Base-by-base conservation (phyloP, 2,113 vertebrate species). In the Scomber colias region DNA sequence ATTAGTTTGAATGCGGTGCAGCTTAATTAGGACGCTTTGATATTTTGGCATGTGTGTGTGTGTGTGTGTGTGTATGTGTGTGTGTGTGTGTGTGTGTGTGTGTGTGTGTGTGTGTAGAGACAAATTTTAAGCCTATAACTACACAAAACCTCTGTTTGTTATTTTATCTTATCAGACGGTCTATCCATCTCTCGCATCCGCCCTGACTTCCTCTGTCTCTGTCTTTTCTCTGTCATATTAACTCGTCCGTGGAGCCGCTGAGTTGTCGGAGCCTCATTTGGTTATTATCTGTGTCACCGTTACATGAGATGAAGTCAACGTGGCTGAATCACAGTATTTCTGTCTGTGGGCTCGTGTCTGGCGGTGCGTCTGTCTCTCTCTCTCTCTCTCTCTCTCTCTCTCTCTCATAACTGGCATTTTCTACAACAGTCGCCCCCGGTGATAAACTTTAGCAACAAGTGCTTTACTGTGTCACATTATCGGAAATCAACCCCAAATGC, bases 11-110 rank as follows among this genome's bases (percentile, higher is more conserved):
- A 91, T 89, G 72, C 48, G 24, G 73, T 64, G 86, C 86, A 27
- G 87, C 86, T 88, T 93, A 93, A 95, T 95, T 93, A 85, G 87
- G 67, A 61, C 75, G 86, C 86, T 89, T 90, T 93, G 88, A 90
- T 91, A 87, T 92, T 84, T 88, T 59, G 64, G 56, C 73, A 73
- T 60, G 84, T 77, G 69, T n/a, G 17, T 65, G 74, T 71, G 84
- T 75, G 80, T 83, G 46, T 27, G 2, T 27, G 24, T 27, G 24
- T 27, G 24, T 27, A 2, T 27, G 24, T 27, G 24, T 27, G 24
- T 27, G 24, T 27, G 24, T 27, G 24, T 27, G 24, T 27, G 24
- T 27, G 24, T 27, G 24, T 27, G 24, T 27, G 24, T 27, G 24
- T 27, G 24, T 27, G 24, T 27, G 24, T 27, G 24, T 27, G 24